Percentiles rank a stretch among this genome's conserved stretches.
Conservation (phyloP, 1,140 invertebrate genomes). For the Cylas formicarius region DNA sequence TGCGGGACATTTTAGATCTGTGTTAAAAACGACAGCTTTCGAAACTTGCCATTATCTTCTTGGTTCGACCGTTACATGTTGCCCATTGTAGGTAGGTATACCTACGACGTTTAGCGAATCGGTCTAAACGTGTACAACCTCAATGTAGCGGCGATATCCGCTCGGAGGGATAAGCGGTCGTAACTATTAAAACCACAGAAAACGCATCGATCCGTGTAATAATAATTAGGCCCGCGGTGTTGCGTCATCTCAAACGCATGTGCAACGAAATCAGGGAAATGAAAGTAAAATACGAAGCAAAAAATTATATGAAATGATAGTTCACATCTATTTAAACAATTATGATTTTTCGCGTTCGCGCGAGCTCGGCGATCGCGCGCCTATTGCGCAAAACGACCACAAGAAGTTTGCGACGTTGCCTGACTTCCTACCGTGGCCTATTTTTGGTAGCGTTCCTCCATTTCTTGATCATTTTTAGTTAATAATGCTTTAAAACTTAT, state of each 20-base stretch:
- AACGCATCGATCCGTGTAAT: slow-evolving; percentile 22
- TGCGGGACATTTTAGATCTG: too few species aligned
- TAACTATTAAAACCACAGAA: too few species aligned
- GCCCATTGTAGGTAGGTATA: slow-evolving; percentile 1
- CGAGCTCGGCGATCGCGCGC: not conserved
- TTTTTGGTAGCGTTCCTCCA: not conserved
- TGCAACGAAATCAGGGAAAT: slow-evolving; percentile 14
- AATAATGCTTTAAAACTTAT: too few species aligned
- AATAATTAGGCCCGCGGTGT: slow-evolving; percentile 9
- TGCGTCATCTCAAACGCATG: slow-evolving; percentile 3
- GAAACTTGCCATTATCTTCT: too few species aligned
- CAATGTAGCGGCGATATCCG: not conserved
- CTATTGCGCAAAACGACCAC: slow-evolving; percentile 4
- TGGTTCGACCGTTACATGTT: too few species aligned
- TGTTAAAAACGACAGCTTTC: too few species aligned
- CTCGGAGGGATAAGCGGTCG: slow-evolving; percentile 1
- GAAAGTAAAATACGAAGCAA: slow-evolving; percentile 11
- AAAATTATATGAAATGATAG: not conserved
- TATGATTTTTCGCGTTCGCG: not conserved
- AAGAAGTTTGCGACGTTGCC: slow-evolving; percentile 15
- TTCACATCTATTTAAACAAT: too few species aligned
- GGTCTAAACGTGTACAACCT: slow-evolving; percentile 3
- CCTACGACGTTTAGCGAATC: slow-evolving; percentile 7
- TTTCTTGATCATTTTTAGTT: not conserved
- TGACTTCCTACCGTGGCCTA: slow-evolving; percentile 6